phyloP scores from a whole-genome alignment of 1,140 invertebrate species.

The Lasioglossum albipes region DNA sequence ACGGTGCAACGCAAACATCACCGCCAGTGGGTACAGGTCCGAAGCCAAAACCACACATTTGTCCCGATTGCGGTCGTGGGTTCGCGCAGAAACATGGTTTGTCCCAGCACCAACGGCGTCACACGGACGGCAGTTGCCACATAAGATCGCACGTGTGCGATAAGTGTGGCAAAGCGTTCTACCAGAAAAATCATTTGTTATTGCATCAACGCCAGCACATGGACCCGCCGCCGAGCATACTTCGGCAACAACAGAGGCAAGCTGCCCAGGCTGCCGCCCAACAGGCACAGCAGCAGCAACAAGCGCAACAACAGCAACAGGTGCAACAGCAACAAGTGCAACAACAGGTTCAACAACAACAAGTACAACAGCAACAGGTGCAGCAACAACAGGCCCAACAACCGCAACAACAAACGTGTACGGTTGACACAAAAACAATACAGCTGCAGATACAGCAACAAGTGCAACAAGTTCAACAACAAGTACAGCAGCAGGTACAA shows the following conservation, averaged over 20 bases:
- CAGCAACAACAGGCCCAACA: constrained; percentile 66
- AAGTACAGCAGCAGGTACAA: constrained; percentile 70
- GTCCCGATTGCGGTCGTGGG: constrained; percentile 90
- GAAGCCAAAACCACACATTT: constrained; percentile 89
- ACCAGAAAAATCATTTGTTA: constrained; percentile 90
- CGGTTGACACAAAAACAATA: constrained; percentile 68
- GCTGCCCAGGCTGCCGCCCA: constrained; percentile 78
- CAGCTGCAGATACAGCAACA: constrained; percentile 72
- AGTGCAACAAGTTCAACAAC: constrained; percentile 73
- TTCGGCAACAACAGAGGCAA: constrained; percentile 79
- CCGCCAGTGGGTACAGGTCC: constrained; percentile 76
- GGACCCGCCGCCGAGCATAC: constrained; percentile 83
- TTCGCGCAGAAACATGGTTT: constrained; percentile 91
- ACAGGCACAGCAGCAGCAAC: constrained; percentile 67
- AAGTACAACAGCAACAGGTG: constrained; percentile 63
- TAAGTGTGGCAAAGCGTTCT: constrained; percentile 92
- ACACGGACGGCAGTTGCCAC: constrained; percentile 90
- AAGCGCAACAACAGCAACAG: constrained; percentile 62
- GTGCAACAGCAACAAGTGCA: constrained; percentile 65
- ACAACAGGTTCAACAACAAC: constrained; percentile 57
- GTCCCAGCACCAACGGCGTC: constrained; percentile 87
- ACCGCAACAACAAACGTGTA: constrained; percentile 70
- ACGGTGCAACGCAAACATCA: constrained; percentile 78
- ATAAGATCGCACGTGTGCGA: constrained; percentile 89
- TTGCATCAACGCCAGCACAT: constrained; percentile 90